Evolutionary conservation across 2,113 vertebrate genomes (phyloP).

Genomic region (Hippocampus mohnikei): DNA sequence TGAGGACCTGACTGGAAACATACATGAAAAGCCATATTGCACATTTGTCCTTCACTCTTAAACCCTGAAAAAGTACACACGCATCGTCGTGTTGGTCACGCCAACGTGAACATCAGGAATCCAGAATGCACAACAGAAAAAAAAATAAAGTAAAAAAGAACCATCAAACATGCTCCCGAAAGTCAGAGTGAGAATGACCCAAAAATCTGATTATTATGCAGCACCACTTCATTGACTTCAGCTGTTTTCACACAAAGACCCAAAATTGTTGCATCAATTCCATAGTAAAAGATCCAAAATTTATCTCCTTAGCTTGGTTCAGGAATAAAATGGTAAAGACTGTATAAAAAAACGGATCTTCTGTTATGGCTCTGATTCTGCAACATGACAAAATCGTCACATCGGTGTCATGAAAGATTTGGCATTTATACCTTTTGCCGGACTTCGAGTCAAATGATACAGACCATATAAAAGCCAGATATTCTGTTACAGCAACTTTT

Average conservation of each 20-base stretch:
- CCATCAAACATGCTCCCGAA: neutral
- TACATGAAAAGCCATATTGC: conserved; percentile 13
- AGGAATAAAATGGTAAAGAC: too few relatives aligned
- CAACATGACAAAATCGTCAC: too few relatives aligned
- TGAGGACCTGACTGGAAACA: conserved; percentile 10
- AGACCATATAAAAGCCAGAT: too few relatives aligned
- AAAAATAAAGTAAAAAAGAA: neutral
- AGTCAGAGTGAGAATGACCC: neutral
- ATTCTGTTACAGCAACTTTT: too few relatives aligned
- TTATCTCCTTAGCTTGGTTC: too few relatives aligned
- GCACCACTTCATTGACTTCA: neutral
- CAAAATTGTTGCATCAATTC: too few relatives aligned
- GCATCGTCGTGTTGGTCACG: neutral
- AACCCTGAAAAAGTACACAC: neutral
- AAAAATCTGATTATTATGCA: neutral
- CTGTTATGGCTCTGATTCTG: too few relatives aligned
- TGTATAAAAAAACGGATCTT: too few relatives aligned
- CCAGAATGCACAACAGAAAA: neutral
- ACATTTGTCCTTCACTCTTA: neutral
- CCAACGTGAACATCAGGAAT: neutral
- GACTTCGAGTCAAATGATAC: too few relatives aligned
- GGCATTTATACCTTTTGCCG: too few relatives aligned
- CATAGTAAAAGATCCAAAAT: too few relatives aligned
- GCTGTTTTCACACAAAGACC: neutral
- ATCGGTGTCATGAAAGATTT: too few relatives aligned